Base-by-base conservation (phyloP, 2,113 vertebrate species). In the Megaceryle torquata region DNA sequence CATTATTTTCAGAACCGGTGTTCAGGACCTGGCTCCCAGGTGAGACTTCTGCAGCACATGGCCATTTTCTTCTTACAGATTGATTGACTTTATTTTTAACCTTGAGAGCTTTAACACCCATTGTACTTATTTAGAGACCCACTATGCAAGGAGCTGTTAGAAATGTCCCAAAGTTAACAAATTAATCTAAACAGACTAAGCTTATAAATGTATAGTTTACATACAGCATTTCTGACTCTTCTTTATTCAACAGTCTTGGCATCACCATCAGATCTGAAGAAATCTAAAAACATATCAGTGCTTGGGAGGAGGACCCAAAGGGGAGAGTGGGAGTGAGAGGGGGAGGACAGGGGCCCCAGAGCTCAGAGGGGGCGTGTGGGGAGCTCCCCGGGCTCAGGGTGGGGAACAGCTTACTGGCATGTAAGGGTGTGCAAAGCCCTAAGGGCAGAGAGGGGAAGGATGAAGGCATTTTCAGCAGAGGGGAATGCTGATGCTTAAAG, bases 321-420 rank as follows among this genome's bases (percentile, higher is more conserved):
- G 28, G 56, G 48, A 65, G 22, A 88, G 25, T n/a, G 69, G 53
- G 63, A 81, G 31, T 0, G 7, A 77, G 44, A 1, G 4, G 18
- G 15, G 17, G 44, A 69, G 18, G 24, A 57, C 5, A 0, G 46
- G 63, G 65, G 39, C 35, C 43, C 17, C 0, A 1, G 33, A n/a
- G 18, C 0, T 0, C 16, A 1, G 6, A 88, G 43, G n/a, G 39
- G 16, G 15, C 37, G 39, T 0, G 0, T 29, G 35, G n/a, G 48
- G 35, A 44, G 39, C 15, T 0, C 2, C 11, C 1, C 3, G 11
- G 61, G 16, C 44, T 92, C 50, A 37, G 51, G 2, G 4, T 21
- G 4, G 25, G n/a, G 12, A 15, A 24, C 44, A 71, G 28, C 31
- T n/a, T 21, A 1, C 54, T 18, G 31, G 28, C 1, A 0, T 18